Percentiles rank a stretch among this genome's conserved stretches.
These are phyloP conservation scores for Teinopalpus imperialis DNA, from an alignment of 2,888 invertebrate species.

Conservation along the genomic window DNA sequence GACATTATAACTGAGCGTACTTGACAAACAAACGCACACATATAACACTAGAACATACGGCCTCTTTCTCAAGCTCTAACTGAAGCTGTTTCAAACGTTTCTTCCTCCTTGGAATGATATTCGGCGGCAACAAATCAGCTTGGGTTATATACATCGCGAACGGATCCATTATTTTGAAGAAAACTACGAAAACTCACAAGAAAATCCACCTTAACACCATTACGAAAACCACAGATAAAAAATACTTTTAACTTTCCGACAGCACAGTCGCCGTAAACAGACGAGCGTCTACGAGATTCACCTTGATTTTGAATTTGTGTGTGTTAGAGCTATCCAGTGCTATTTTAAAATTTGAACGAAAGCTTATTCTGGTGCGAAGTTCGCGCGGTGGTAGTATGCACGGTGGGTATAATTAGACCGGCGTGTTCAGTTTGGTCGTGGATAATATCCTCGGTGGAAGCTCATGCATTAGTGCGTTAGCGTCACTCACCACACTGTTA, in stretches of 20 bases:
- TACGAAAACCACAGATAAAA: conserved; percentile 16
- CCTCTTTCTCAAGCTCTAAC: conserved; percentile 57
- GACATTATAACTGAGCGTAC: conserved; percentile 13
- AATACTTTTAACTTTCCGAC: conserved; percentile 33
- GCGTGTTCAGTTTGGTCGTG: conserved; percentile 13
- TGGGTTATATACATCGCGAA: conserved; percentile 73
- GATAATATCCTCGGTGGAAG: conserved; percentile 14
- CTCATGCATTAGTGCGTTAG: conserved; percentile 38
- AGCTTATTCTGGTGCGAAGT: conserved; percentile 71
- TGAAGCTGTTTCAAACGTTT: conserved; percentile 69
- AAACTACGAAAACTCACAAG: not conserved
- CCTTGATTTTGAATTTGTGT: conserved; percentile 80
- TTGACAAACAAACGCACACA: conserved; percentile 27
- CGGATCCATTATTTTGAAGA: conserved; percentile 69
- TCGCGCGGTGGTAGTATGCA: conserved; percentile 63
- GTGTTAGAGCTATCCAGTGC: conserved; percentile 63
- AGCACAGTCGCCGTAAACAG: conserved; percentile 50
- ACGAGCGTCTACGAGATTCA: conserved; percentile 55
- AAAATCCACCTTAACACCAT: conserved; percentile 1
- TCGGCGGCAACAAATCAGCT: conserved; percentile 66
- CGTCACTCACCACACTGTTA: conserved; percentile 79
- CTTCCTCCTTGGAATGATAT: conserved; percentile 69
- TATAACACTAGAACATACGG: conserved; percentile 37
- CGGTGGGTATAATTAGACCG: conserved; percentile 55
- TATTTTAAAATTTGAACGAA: conserved; percentile 75